A percentile compares a stretch with the other conserved stretches of the same genome.
Evolutionary conservation across 2,113 vertebrate genomes (phyloP).

Genomic region (Prionailurus bengalensis): DNA sequence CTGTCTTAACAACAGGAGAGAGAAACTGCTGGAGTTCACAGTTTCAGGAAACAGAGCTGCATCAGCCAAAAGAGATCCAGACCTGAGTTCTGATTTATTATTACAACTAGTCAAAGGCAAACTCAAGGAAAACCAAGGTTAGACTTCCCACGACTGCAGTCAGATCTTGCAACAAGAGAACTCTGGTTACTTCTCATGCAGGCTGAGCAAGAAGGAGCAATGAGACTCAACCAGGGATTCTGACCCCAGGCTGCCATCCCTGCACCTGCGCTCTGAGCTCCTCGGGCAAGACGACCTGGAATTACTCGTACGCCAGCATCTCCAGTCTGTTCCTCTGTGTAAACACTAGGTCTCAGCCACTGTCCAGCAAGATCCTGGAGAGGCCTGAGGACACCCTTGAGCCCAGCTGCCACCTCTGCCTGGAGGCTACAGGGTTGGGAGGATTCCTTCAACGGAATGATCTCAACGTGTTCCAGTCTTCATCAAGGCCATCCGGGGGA

Average conservation of each 20-base stretch:
- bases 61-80: not conserved
- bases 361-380: not conserved
- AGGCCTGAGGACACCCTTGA: not conserved
- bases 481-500: not conserved
- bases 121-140: not conserved
- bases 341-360: not conserved
- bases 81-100: not conserved
- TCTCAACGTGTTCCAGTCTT: not conserved
- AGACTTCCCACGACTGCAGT: not conserved
- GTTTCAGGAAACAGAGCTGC: not conserved
- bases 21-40: conserved; percentile 3
- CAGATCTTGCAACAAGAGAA: not conserved
- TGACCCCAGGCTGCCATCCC: not conserved
- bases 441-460: not conserved
- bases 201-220: not conserved
- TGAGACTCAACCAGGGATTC: not conserved
- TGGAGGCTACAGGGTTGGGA: not conserved
- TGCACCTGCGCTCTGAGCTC: not conserved
- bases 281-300: not conserved
- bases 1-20: not conserved
- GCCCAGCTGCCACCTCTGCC: not conserved
- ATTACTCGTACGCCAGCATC: not conserved
- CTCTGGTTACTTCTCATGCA: not conserved
- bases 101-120: conserved; percentile 19
- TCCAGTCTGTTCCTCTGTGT: conserved; percentile 28